Evolutionary conservation across 2,113 vertebrate species (phyloP).

Genomic region (Serinus canaria): DNA sequence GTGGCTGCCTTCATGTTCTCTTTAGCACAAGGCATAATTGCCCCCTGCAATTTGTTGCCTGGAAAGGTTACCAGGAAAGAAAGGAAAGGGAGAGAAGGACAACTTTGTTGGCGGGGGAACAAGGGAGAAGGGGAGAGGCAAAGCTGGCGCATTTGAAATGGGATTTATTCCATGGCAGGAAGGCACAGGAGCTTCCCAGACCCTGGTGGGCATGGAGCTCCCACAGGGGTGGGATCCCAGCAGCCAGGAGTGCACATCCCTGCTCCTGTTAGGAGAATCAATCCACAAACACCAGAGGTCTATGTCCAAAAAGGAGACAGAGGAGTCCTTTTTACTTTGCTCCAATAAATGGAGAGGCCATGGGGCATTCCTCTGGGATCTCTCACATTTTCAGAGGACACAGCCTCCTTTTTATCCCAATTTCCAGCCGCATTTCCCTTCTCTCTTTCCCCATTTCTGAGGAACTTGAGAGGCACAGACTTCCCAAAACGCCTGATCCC

Average conservation of each 20-base stretch:
- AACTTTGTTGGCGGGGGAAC: neutral
- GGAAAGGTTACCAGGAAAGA: constrained; percentile 33
- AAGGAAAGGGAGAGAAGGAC: neutral
- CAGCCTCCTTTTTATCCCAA: too few relatives aligned
- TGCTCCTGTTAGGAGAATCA: too few relatives aligned
- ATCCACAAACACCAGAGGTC: too few relatives aligned
- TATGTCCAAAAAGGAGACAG: too few relatives aligned
- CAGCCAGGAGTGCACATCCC: neutral
- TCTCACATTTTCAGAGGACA: too few relatives aligned
- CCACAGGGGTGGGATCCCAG: fast-evolving
- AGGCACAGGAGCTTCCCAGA: neutral
- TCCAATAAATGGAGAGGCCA: too few relatives aligned
- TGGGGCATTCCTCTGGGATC: too few relatives aligned
- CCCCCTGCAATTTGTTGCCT: constrained; percentile 39
- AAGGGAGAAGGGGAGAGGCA: neutral
- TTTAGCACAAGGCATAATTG: constrained; percentile 49
- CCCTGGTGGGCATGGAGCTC: neutral
- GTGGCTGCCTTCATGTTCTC: constrained; percentile 37
- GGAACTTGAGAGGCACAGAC: too few relatives aligned
- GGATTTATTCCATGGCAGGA: neutral
- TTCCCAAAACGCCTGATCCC: too few relatives aligned
- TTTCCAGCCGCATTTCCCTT: too few relatives aligned
- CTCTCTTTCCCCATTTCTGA: too few relatives aligned
- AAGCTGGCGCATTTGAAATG: neutral
- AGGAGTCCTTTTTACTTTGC: too few relatives aligned